phyloP scores from a whole-genome alignment of 2,797 vertebrate species.

The Peromyscus nudipes region DNA sequence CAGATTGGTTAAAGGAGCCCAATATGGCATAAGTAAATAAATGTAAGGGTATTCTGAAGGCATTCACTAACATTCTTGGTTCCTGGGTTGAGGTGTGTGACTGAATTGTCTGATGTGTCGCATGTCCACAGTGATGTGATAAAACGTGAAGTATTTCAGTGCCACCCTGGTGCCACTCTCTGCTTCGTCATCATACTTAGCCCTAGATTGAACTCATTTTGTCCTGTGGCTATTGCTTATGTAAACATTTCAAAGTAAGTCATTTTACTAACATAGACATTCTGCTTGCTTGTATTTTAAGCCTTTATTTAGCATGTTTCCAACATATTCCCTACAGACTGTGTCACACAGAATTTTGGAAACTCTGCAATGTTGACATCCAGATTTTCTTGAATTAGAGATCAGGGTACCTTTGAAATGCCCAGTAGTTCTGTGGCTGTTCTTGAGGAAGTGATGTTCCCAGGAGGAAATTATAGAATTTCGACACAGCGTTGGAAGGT shows the following conservation, averaged over 20 bases:
- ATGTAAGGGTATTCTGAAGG: constrained; percentile 6
- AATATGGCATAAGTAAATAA: constrained; percentile 2
- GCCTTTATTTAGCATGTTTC: constrained; percentile 76
- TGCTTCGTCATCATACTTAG: constrained; percentile 52
- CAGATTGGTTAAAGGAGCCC: constrained; percentile 48
- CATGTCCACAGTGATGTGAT: constrained; percentile 57
- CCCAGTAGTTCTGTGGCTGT: not conserved
- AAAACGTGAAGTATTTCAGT: constrained; percentile 56
- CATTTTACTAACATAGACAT: constrained; percentile 75
- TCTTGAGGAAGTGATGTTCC: constrained; percentile 48
- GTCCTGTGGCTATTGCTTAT: constrained; percentile 73
- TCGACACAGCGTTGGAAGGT: not conserved
- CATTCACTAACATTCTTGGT: constrained; percentile 28
- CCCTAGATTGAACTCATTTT: constrained; percentile 64
- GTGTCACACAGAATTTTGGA: constrained; percentile 36
- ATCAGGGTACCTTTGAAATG: constrained; percentile 9
- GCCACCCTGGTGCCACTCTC: not conserved
- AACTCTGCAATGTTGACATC: constrained; percentile 16
- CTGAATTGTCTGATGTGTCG: not conserved
- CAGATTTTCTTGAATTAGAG: constrained; percentile 46
- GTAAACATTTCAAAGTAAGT: constrained; percentile 79
- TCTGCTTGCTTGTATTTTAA: constrained; percentile 76
- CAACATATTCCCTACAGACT: constrained; percentile 61
- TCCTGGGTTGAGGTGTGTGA: constrained; percentile 33
- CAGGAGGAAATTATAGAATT: constrained; percentile 38